Conservation (phyloP, 1,140 invertebrate species). For the Drosophila orena region DNA sequence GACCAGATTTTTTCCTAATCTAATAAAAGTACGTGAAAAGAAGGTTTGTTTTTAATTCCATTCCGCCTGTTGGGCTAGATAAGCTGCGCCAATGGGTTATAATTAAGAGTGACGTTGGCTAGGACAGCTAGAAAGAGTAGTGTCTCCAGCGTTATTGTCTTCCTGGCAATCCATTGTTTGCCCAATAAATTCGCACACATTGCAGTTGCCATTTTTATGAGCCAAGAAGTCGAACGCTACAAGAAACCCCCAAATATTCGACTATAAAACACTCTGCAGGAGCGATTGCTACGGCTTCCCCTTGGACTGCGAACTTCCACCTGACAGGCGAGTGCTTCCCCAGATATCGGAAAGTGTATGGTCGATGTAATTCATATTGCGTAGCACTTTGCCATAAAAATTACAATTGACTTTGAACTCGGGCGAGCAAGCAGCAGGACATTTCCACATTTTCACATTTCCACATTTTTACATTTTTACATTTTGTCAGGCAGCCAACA, state of each 20-base stretch:
- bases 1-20: conserved; percentile 16
- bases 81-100: conserved; percentile 31
- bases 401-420: conserved; percentile 81
- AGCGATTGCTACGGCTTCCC: neutral
- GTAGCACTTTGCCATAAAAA: conserved; percentile 75
- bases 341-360: conserved; percentile 25
- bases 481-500: conserved; percentile 77
- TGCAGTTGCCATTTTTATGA: conserved; percentile 47
- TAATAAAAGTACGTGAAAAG: conserved; percentile 57
- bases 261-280: conserved; percentile 22
- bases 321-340: conserved; percentile 4
- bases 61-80: conserved; percentile 47
- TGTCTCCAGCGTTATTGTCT: conserved; percentile 5
- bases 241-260: conserved; percentile 3
- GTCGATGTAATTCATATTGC: conserved; percentile 65
- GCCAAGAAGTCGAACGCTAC: conserved; percentile 30
- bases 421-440: conserved; percentile 62
- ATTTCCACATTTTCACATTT: conserved; percentile 66
- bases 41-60: conserved; percentile 67
- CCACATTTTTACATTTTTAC: conserved; percentile 60
- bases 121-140: neutral
- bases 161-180: conserved; percentile 7
- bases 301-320: conserved; percentile 1
- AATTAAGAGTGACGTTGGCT: conserved; percentile 38
- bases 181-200: conserved; percentile 53